Percentiles rank a stretch among this genome's conserved stretches.
Conservation (phyloP, 2,888 invertebrate species). For the Drosophila diplacantha region DNA sequence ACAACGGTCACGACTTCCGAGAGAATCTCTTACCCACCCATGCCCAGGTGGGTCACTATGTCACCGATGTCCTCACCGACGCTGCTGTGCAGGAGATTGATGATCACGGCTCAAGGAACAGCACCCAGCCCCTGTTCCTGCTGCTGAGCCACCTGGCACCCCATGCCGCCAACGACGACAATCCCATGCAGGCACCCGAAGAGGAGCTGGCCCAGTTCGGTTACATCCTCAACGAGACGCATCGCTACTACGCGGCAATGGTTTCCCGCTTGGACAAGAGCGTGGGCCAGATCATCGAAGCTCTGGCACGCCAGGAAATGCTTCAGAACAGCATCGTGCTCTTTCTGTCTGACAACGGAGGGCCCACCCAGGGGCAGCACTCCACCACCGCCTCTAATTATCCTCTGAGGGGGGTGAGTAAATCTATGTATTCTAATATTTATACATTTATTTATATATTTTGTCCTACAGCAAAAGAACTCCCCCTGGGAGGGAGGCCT, state of each 20-base stretch:
- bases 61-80: conserved; percentile 84
- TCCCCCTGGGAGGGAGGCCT: conserved; percentile 92
- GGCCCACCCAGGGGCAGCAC: conserved; percentile 84
- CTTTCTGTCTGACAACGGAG: conserved; percentile 94
- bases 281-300: conserved; percentile 86
- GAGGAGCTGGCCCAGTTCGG: conserved; percentile 83
- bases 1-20: conserved; percentile 79
- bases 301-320: conserved; percentile 83
- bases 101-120: conserved; percentile 79
- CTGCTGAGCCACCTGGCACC: conserved; percentile 89
- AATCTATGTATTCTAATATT: not conserved
- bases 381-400: conserved; percentile 87
- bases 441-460: no score
- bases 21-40: conserved; percentile 79
- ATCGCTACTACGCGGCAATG: conserved; percentile 88
- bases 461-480: conserved; percentile 85
- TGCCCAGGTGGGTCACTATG: conserved; percentile 80
- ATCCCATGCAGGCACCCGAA: conserved; percentile 84
- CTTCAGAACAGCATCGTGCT: conserved; percentile 89
- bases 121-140: conserved; percentile 84
- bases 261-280: conserved; percentile 90
- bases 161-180: conserved; percentile 85
- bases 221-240: conserved; percentile 82
- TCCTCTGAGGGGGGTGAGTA: conserved; percentile 85
- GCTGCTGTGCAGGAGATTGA: conserved; percentile 82